Evolutionary conservation across 2,797 vertebrate species (phyloP).

Genomic region (Mycteria americana): DNA sequence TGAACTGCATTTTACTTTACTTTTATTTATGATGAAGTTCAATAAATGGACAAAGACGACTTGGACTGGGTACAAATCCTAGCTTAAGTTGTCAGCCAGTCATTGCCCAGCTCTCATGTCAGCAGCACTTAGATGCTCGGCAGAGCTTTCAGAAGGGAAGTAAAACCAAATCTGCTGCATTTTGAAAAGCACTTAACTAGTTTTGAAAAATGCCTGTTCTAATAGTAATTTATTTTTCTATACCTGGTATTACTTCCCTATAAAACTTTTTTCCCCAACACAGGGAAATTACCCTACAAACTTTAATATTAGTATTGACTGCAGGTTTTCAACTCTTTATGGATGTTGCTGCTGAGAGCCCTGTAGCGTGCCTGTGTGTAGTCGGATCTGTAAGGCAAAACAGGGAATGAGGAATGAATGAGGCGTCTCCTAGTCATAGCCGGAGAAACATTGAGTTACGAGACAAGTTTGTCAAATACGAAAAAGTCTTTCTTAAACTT

Average conservation of each 20-base stretch:
- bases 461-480: not conserved
- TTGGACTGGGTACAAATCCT: not conserved
- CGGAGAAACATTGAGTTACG: rapidly evolving
- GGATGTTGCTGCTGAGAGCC: not conserved
- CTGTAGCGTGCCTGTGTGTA: rapidly evolving
- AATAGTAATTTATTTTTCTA: not conserved
- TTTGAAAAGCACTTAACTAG: not conserved
- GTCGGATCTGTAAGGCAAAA: too few relatives aligned
- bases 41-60: not conserved
- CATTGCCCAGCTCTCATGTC: not conserved
- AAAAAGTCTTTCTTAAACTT: not conserved
- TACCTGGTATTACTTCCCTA: not conserved
- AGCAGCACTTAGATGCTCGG: not conserved
- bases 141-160: not conserved
- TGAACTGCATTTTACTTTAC: not conserved
- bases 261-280: not conserved
- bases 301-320: not conserved
- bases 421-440: not conserved
- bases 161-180: not conserved
- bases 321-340: not conserved
- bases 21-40: not conserved
- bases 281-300: not conserved
- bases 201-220: not conserved
- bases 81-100: not conserved
- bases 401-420: not conserved